Base-by-base conservation (phyloP, 2,888 invertebrate species). In the Caenorhabditis sp. region DNA sequence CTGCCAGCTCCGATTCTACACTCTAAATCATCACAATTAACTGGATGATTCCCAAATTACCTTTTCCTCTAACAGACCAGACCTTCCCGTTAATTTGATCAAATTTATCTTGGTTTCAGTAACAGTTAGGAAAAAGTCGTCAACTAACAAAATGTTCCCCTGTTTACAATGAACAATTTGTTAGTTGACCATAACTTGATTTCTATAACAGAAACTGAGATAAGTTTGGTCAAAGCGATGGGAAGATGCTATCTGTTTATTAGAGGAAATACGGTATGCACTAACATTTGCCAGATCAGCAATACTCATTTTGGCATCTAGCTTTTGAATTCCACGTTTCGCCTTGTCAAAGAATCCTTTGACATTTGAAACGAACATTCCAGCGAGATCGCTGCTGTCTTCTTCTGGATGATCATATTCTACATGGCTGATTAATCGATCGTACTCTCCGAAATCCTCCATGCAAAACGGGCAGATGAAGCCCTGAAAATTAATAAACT, bases 391-490 rank as follows among this genome's bases (percentile, higher is more conserved):
- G 26, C 88, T 90, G 31, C 92, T 95, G 93, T 80, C 82, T 10
- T 81, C 84, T 70, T 88, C 89, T 12, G 85, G 82, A 83, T 98
- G 97, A 72, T 95, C 94, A 83, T 95, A 95, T 93, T 97, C 96
- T 92, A 97, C 97, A 93, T 98, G 98, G 87, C 94, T 94, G 73
- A 96, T 95, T 75, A 98, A 94, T 92, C 95, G 95, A 70, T 95
- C 94, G 7, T 96, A 95, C 16, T 96, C 95, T 92, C 96, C 95
- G 61, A 96, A 94, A 93, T 98, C 97, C 49, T 95, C 95, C 93
- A 96, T 95, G 92, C 98, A 98, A 90, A 97, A 96, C 0, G 98
- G 97, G 93, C 98, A 98, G 12, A 98, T 94, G 92, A 98, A 97
- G 6, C 98, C 98, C 93, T 98, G 97, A 54, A 85, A 63, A n/a